Conservation (phyloP, 2,888 invertebrate genomes). For the Euplagia quadripunctaria region DNA sequence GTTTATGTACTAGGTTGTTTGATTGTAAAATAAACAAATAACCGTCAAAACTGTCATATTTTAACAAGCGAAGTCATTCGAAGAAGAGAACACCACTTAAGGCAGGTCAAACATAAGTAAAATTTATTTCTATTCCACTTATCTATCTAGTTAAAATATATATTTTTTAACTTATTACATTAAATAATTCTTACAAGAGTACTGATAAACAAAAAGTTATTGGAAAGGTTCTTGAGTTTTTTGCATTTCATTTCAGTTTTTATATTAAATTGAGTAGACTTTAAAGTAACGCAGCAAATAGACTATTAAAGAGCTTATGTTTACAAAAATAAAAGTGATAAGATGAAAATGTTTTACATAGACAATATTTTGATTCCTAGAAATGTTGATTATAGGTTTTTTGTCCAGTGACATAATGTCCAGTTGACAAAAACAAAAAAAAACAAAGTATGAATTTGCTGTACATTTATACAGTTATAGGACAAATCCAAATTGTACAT, state of each 20-base stretch:
- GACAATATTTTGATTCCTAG: no score
- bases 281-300: not conserved
- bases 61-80: no score
- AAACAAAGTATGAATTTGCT: no score
- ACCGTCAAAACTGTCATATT: not conserved
- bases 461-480: no score
- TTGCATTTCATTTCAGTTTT: not conserved
- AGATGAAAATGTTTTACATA: no score
- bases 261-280: not conserved
- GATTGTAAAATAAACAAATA: not conserved
- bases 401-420: no score
- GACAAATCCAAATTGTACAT: no score
- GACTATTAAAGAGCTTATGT: not conserved
- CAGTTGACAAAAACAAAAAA: no score
- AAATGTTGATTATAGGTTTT: no score
- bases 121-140: not conserved
- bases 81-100: not conserved
- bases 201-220: not conserved
- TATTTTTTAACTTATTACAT: not conserved
- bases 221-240: not conserved
- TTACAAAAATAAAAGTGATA: not conserved
- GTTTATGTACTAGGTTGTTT: not conserved
- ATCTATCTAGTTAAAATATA: no score
- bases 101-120: not conserved
- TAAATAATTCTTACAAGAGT: not conserved